Evolutionary conservation across 2,888 invertebrate species (phyloP), one percentile per base, ranked within the genome.

Genomic region (Lasioglossum oenotherae): DNA sequence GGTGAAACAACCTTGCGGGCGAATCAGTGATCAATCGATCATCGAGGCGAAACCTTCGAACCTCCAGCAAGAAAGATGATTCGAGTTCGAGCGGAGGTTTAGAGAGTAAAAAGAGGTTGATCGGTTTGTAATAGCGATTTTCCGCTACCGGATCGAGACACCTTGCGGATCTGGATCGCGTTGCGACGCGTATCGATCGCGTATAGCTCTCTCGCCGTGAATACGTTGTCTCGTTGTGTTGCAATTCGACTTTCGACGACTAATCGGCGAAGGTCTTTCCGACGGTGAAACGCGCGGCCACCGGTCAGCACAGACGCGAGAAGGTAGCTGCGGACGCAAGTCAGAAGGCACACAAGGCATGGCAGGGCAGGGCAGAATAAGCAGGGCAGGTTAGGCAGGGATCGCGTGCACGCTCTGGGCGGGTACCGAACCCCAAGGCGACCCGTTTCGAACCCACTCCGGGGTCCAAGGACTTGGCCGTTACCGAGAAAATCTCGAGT

Each of bases 401-500:
- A 93, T 94, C 92, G 94, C 94, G 94, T 94, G 94, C 93, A 89
- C 91, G 91, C 93, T 94, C 93, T 94, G 94, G 94, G 94, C 94
- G 94, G 93, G 92, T 93, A 92, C 91, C 89, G 91, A 92, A 92
- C 92, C 94, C 92, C 92, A 93, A 93, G 94, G 94, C 94, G 91
- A 94, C 83, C 69, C 74, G 74, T 49, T 84, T 46, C 74, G 82
- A 82, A 57, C 83, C 41, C 81, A 88, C 90, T 90, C 88, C 92
- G 92, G 88, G 93, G 92, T 93, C 94, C 94, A 94, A 94, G 93
- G 93, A 94, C 94, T 94, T 90, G 93, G 91, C 92, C 91, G 91
- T 93, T 93, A 93, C 93, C 91, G 92, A 94, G 94, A 94, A 94
- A 94, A 94, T 94, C 93, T 91, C 88, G 88, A 88, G 89, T 72